Evolutionary conservation across 2,888 invertebrate species (phyloP), one percentile per base, ranked within the genome.

Genomic region (Campoletis raptor): DNA sequence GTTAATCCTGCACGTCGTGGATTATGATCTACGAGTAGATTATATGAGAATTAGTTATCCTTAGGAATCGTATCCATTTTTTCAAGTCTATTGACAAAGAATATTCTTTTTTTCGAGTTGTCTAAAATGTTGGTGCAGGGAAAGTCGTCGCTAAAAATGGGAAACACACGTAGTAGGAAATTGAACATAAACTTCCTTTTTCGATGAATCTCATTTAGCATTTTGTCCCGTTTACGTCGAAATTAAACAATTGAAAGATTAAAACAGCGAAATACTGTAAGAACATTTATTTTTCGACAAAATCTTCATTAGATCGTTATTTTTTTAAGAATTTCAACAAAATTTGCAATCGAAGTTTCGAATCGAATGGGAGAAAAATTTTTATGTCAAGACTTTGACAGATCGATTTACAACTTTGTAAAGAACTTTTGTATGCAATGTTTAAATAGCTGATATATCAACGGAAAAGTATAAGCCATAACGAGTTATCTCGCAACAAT

Each of bases 1-100:
- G 70, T 77, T 83, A 70, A 83, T 77, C 70, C n/a, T 24, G 77
- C 57, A 37, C 45, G 40, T 64, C 72, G 70, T 61, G 37, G 70
- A 70, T 70, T 77, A 37, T 40, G 64, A 83, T 83, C 70, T 64
- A 70, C 70, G 77, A 61, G 48, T 9, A n/a, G 73, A 40, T 52
- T 64, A 54, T 74, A 40, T 30, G 37, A 40, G 48, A 24, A 64
- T 64, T 77, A 70, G 64, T 72, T 42, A 21, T 57, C 69, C 54
- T 70, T 24, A 18, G 24, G 24, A 42, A 61, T 36, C 36, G 42
- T 10, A 40, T 24, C 61, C 57, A 24, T 74, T 74, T 24, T 73
- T 42, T 7, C 42, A 2, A 42, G 24, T 73, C 57, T 21, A 52
- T 61, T 64, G 64, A 48, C 76, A 61, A 21, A 24, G 45, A 45